Conservation (phyloP, 2,113 vertebrate genomes). For the Cisticola juncidis region DNA sequence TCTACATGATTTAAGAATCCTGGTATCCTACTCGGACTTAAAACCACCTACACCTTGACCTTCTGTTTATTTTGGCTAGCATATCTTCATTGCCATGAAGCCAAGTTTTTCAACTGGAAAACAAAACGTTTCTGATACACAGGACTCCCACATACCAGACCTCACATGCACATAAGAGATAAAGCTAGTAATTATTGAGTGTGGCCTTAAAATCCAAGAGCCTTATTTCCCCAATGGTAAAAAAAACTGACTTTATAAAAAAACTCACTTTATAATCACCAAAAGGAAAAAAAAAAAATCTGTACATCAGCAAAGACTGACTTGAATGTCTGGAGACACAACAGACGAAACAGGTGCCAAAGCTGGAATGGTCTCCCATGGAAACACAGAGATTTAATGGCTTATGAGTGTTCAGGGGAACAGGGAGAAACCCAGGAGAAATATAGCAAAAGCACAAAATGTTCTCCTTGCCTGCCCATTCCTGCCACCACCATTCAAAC, state of each 20-base stretch:
- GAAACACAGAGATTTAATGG: background rate
- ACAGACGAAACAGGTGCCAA: background rate
- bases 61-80: slow-evolving; percentile 42
- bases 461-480: fast-evolving
- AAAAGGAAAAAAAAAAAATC: background rate
- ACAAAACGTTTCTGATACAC: slow-evolving; percentile 21
- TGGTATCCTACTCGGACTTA: slow-evolving; percentile 13
- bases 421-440: background rate
- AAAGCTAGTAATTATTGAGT: background rate
- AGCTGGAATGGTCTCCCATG: background rate
- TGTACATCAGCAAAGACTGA: slow-evolving; percentile 16
- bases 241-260: too few species aligned
- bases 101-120: slow-evolving; percentile 22
- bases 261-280: slow-evolving; percentile 4
- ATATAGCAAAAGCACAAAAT: background rate
- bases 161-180: slow-evolving; percentile 9
- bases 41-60: slow-evolving; percentile 19
- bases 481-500: background rate
- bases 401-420: background rate
- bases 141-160: slow-evolving; percentile 10
- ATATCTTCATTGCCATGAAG: background rate
- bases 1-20: slow-evolving; percentile 34
- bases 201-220: background rate
- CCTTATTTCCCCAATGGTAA: background rate
- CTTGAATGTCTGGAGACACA: background rate